Evolutionary conservation across 2,797 vertebrate genomes (phyloP).

Genomic region (Melanogrammus aeglefinus): DNA sequence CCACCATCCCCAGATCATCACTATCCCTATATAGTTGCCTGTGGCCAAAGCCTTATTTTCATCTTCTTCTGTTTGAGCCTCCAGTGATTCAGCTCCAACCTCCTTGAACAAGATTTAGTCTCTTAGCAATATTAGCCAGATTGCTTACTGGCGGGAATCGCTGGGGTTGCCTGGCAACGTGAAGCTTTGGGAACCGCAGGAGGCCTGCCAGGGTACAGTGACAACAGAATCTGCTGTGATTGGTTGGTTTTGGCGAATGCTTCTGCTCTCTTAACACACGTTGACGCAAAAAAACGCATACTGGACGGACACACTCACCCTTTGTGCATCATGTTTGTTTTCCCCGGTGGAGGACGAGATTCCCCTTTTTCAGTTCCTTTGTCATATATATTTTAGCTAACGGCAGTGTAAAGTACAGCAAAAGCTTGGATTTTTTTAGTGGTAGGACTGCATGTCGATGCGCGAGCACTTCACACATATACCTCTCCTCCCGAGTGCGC

Average conservation of each 20-base stretch:
- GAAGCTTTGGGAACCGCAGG: conserved; percentile 18
- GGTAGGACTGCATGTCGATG: conserved; percentile 46
- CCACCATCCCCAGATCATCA: conserved; percentile 25
- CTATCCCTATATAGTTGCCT: conserved; percentile 44
- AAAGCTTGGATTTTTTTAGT: conserved; percentile 45
- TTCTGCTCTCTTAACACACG: not conserved
- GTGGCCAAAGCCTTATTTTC: conserved; percentile 40
- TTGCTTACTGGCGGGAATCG: not conserved
- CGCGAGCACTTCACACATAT: conserved; percentile 75
- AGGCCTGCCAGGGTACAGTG: not conserved
- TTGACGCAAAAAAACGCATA: not conserved
- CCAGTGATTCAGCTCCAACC: conserved; percentile 27
- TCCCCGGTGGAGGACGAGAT: not conserved
- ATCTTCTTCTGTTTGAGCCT: conserved; percentile 14
- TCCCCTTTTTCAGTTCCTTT: conserved; percentile 27
- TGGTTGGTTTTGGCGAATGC: not conserved
- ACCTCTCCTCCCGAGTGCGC: conserved; percentile 66
- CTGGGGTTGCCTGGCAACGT: conserved; percentile 18
- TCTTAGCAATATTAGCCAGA: conserved; percentile 37
- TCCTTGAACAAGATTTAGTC: conserved; percentile 29
- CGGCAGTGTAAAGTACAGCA: conserved; percentile 40
- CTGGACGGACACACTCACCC: not conserved
- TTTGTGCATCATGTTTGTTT: not conserved
- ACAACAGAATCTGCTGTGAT: not conserved
- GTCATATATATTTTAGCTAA: conserved; percentile 27